Evolutionary conservation across 2,113 vertebrate genomes (phyloP).

Genomic region (Marcusenius ussheri): DNA sequence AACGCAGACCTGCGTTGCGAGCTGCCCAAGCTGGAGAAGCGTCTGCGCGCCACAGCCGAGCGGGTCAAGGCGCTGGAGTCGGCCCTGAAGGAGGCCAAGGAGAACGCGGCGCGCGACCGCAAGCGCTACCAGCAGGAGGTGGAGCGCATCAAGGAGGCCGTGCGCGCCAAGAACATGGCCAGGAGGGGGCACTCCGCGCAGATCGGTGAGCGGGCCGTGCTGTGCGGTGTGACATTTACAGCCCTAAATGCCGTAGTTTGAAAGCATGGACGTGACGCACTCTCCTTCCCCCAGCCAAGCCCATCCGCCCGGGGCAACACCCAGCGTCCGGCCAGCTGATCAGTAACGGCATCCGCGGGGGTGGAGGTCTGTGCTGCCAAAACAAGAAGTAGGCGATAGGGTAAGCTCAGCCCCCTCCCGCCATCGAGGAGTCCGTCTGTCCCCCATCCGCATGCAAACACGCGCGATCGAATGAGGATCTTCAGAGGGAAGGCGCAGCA

Average conservation of each 20-base stretch:
- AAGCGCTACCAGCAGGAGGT: constrained; percentile 63
- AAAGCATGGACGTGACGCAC: background rate
- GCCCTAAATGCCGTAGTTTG: background rate
- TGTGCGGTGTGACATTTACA: background rate
- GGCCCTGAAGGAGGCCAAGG: constrained; percentile 80
- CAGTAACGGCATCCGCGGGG: constrained; percentile 63
- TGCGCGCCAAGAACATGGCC: constrained; percentile 31
- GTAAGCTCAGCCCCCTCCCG: background rate
- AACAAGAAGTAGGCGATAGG: constrained; percentile 52
- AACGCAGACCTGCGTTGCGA: constrained; percentile 84
- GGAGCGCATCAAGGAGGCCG: constrained; percentile 82
- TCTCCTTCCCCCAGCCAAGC: constrained; percentile 61
- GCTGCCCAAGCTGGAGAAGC: constrained; percentile 83
- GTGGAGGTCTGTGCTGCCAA: constrained; percentile 57
- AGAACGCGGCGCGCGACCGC: constrained; percentile 67
- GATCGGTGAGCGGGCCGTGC: constrained; percentile 38
- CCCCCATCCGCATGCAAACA: background rate
- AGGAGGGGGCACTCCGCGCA: constrained; percentile 42
- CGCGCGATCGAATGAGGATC: background rate
- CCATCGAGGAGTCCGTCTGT: background rate
- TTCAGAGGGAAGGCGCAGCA: background rate
- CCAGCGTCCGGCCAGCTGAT: constrained; percentile 65
- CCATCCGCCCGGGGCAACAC: constrained; percentile 78
- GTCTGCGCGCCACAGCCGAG: constrained; percentile 76
- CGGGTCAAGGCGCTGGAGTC: constrained; percentile 78